A percentile compares a stretch with the other conserved stretches of the same genome.
Evolutionary conservation across 2,888 invertebrate species (phyloP).

Genomic region (Caradrina clavipalpis): DNA sequence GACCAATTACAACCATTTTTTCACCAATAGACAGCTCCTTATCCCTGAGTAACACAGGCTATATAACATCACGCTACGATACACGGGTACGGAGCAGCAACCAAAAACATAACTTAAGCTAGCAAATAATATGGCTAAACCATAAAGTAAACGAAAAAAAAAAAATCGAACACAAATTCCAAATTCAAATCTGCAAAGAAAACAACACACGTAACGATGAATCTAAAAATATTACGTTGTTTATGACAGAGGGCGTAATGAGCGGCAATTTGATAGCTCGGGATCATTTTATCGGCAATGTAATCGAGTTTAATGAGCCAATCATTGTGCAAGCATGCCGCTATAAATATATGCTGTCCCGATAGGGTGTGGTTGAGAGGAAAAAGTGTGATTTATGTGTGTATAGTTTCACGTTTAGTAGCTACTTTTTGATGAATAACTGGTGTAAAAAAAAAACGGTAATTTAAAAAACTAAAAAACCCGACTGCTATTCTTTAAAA

Average conservation of each 20-base stretch:
- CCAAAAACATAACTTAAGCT: too few species aligned
- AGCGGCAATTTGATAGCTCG: constrained; percentile 53
- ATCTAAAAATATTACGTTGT: constrained; percentile 63
- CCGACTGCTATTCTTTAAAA: too few species aligned
- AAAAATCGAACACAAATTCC: constrained; percentile 12
- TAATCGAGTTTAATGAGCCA: constrained; percentile 63
- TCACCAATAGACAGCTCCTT: too few species aligned
- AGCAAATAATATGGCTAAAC: too few species aligned
- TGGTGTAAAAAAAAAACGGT: too few species aligned
- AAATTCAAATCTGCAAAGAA: constrained; percentile 35
- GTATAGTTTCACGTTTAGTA: not conserved
- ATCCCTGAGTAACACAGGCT: too few species aligned
- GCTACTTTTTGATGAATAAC: too few species aligned
- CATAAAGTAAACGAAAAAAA: too few species aligned
- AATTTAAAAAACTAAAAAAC: too few species aligned
- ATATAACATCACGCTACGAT: too few species aligned
- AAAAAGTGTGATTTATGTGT: constrained; percentile 5
- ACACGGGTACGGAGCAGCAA: too few species aligned
- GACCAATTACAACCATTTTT: too few species aligned
- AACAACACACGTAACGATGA: constrained; percentile 21
- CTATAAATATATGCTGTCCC: constrained; percentile 59
- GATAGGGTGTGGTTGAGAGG: not conserved
- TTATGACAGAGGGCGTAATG: constrained; percentile 57
- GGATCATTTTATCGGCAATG: constrained; percentile 62
- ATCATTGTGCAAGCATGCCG: constrained; percentile 50